Percentiles rank a stretch among this genome's conserved stretches.
Evolutionary conservation across 2,113 vertebrate species (phyloP).

Genomic region (Phrynosoma blainvillii): DNA sequence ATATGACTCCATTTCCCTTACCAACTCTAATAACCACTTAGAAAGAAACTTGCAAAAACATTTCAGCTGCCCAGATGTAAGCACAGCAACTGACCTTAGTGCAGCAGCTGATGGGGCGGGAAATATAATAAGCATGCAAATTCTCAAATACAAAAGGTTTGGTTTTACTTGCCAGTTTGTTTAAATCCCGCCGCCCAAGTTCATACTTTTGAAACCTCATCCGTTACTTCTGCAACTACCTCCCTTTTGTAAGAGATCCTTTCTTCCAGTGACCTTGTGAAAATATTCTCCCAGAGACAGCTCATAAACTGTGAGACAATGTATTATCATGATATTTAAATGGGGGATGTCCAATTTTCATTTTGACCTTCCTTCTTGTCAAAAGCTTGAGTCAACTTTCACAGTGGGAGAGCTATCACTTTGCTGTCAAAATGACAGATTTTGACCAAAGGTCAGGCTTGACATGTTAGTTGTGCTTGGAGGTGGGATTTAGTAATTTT

Average conservation of each 20-base stretch:
- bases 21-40: neutral
- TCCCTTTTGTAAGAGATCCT: neutral
- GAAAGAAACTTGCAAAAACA: neutral
- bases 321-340: neutral
- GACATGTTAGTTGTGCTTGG: constrained; percentile 38
- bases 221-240: neutral
- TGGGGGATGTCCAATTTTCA: neutral
- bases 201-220: neutral
- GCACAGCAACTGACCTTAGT: neutral
- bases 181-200: neutral
- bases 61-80: neutral
- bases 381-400: constrained; percentile 44
- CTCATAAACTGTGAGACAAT: constrained; percentile 8
- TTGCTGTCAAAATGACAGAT: constrained; percentile 37
- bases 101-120: neutral
- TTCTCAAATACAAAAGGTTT: neutral
- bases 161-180: neutral
- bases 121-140: neutral
- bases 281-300: neutral
- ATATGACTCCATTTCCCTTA: neutral
- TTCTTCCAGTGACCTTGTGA: neutral
- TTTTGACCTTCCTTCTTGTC: constrained; percentile 22
- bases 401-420: constrained; percentile 40
- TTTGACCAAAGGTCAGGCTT: constrained; percentile 11
- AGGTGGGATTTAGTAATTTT: constrained; percentile 25